Evolutionary conservation across 2,797 vertebrate genomes (phyloP).

Genomic region (Helicolenus hilgendorfi): DNA sequence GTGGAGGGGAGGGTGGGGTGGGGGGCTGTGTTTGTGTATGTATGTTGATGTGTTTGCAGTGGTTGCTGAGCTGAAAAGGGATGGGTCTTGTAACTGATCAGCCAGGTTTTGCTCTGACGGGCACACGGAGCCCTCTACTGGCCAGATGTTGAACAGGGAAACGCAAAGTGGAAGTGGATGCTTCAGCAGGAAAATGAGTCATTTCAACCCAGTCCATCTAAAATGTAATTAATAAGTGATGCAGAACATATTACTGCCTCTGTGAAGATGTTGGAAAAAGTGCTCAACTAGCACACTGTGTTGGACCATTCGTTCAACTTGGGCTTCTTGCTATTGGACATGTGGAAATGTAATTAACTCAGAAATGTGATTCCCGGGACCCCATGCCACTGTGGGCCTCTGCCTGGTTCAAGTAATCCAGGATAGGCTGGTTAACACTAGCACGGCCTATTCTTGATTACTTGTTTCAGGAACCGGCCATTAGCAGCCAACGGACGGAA

Average conservation of each 20-base stretch:
- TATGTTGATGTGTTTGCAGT: conserved; percentile 70
- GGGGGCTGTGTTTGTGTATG: conserved; percentile 56
- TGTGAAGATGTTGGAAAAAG: not conserved
- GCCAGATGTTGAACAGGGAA: conserved; percentile 56
- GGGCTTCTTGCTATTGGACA: not conserved
- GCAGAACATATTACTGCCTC: not conserved
- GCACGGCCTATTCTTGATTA: conserved; percentile 98
- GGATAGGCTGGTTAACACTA: conserved; percentile 97
- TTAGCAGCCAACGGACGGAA: conserved; percentile 57
- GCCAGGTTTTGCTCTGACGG: conserved; percentile 41
- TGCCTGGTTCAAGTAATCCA: conserved; percentile 99
- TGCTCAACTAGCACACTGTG: not conserved
- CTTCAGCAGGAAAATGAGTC: conserved; percentile 36
- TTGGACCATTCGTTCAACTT: not conserved
- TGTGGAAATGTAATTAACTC: conserved; percentile 57
- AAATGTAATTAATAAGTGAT: conserved; percentile 25
- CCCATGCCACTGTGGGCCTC: conserved; percentile 77
- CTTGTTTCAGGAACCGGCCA: conserved; percentile 96
- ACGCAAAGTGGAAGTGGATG: conserved; percentile 2
- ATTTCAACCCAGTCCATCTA: conserved; percentile 15
- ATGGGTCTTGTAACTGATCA: conserved; percentile 72
- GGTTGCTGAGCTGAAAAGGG: conserved; percentile 74
- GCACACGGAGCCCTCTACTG: conserved; percentile 83
- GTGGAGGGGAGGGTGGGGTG: not conserved
- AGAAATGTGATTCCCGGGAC: conserved; percentile 66